These are phyloP conservation scores for Drosophila eohydei DNA, from an alignment of 2,888 invertebrate genomes.

Conservation along the genomic window DNA sequence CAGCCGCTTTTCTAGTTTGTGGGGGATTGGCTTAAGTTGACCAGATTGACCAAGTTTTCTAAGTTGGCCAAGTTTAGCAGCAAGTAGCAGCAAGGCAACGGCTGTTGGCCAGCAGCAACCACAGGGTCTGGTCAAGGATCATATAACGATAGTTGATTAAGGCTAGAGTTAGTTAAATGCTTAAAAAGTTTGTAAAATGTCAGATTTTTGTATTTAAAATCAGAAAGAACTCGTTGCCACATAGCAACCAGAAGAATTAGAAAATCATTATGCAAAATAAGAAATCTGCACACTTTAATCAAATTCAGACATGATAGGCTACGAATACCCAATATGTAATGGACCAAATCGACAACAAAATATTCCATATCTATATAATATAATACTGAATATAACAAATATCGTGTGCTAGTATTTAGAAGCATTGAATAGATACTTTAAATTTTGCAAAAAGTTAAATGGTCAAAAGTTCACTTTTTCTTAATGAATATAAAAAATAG, in stretches of 20 bases:
- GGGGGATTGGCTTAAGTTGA: conserved; percentile 18
- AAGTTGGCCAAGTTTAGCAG: conserved; percentile 23
- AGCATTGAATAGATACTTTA: no score
- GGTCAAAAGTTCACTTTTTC: neutral
- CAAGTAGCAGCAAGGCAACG: conserved; percentile 10
- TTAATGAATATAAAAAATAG: conserved; percentile 7
- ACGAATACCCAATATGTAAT: no score
- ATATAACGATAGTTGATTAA: conserved; percentile 56
- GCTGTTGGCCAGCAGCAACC: conserved; percentile 35
- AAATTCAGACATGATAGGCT: neutral
- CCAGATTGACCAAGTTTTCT: conserved; percentile 10
- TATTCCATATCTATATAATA: neutral
- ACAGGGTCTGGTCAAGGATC: conserved; percentile 26
- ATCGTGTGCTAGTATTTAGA: no score
- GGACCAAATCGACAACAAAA: neutral
- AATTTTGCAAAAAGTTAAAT: neutral
- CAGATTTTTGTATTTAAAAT: conserved; percentile 6
- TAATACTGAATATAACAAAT: conserved; percentile 8
- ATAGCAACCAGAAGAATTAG: conserved; percentile 16
- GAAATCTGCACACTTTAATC: no score
- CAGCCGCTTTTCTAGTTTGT: conserved; percentile 11
- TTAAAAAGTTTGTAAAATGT: neutral
- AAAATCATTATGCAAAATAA: no score
- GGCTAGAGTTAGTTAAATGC: conserved; percentile 25
- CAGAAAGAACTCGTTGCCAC: neutral